These are phyloP conservation scores for Gallirallus australis DNA, from an alignment of 2,797 vertebrate species.

Conservation along the genomic window DNA sequence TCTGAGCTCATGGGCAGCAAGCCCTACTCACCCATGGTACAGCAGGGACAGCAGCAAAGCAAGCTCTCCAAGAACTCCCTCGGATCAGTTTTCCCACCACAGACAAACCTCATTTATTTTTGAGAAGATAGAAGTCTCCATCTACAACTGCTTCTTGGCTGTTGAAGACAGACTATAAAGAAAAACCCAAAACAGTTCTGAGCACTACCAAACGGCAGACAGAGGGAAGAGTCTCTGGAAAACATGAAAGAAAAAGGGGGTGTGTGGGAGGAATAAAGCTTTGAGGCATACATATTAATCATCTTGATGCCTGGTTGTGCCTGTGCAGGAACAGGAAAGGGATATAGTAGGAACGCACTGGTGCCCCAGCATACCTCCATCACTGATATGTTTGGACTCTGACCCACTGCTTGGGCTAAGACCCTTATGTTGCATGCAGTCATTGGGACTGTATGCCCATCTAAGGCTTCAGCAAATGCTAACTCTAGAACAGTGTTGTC, in stretches of 20 bases:
- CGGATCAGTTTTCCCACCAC: background rate
- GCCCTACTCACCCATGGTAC: background rate
- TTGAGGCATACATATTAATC: accelerated
- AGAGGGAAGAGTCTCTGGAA: background rate
- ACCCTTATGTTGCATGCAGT: accelerated
- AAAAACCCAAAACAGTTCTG: background rate
- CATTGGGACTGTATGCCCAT: background rate
- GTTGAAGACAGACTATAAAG: background rate
- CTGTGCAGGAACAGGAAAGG: background rate
- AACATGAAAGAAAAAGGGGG: background rate
- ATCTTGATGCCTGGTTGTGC: background rate
- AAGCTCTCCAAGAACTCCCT: background rate
- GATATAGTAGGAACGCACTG: background rate
- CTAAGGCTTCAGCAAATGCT: background rate
- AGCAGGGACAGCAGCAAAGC: background rate
- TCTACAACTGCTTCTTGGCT: background rate
- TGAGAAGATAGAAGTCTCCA: background rate
- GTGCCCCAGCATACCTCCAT: background rate
- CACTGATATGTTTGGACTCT: background rate
- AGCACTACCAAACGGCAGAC: background rate
- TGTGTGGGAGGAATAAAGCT: accelerated
- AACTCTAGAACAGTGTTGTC: background rate
- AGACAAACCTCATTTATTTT: background rate
- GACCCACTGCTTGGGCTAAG: background rate
- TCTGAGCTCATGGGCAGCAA: background rate